Evolutionary conservation across 2,888 invertebrate genomes (phyloP), one percentile per base, ranked within the genome.

Genomic region (Tromatobia lineatoria): DNA sequence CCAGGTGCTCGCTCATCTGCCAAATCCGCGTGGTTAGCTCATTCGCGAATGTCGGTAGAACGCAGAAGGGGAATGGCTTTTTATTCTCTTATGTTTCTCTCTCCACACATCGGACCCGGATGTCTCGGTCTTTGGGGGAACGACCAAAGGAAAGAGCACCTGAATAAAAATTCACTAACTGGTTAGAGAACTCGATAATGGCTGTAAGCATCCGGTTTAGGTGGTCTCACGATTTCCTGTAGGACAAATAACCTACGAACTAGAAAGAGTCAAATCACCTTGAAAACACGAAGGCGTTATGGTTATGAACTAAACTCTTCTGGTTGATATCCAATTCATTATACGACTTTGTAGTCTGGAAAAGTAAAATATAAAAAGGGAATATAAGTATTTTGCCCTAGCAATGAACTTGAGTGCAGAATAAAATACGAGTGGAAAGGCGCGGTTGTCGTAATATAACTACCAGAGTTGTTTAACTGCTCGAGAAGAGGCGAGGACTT

Each of bases 1-100:
- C 61, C 75, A 84, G 81, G 78, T 84, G 81, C 64, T 71, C 29
- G 57, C 29, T 29, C 84, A 81, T 81, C 81, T 79, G 81, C 66
- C 81, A 75, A 81, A 81, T 84, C 78, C 50, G 74, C 78, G 71
- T 54, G 11, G 29, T 57, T 77, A 23, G 71, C 45, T 45, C 64
- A 38, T 77, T 80, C 69, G 67, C 83, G 29, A 83, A 64, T 47
- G 38, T 47, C 20, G 38, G 34, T 25, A 50, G 67, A 18, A 74
- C 20, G 69, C 7, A 25, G 3, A 18, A 23, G 50, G 52, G 47
- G 18, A 13, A 11, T 64, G 10, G 18, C 18, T 18, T 42, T 23
- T 64, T 64, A 3, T 25, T 64, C 64, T 64, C 54, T 42, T 20
- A 13, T 50, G 6, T 45, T 54, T 73, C 20, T 71, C 50, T 20